Evolutionary conservation across 2,113 vertebrate genomes (phyloP).

Genomic region (Recurvirostra avosetta): DNA sequence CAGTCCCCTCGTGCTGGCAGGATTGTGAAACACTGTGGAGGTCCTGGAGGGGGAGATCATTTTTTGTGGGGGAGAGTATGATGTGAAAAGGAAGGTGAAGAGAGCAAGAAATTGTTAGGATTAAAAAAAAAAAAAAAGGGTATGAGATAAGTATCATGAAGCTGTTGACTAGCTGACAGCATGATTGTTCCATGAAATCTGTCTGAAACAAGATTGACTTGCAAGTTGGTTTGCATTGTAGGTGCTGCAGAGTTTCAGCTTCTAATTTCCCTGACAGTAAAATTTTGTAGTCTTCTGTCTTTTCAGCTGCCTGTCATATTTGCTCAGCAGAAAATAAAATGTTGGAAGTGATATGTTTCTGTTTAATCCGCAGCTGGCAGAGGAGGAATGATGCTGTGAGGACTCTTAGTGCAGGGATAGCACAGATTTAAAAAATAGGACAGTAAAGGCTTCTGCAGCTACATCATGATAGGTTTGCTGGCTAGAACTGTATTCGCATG

Average conservation of each 20-base stretch:
- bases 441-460: background rate
- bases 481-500: background rate
- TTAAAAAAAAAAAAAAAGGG: background rate
- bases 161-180: background rate
- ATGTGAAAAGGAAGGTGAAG: background rate
- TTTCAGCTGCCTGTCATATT: background rate
- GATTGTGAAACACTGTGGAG: accelerated
- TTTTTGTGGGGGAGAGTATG: accelerated
- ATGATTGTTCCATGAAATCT: background rate
- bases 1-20: background rate
- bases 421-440: background rate
- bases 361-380: background rate
- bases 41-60: background rate
- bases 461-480: background rate
- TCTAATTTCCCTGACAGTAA: background rate
- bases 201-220: background rate
- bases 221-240: background rate
- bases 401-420: background rate
- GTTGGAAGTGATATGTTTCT: background rate
- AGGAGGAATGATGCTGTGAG: background rate
- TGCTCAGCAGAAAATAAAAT: background rate
- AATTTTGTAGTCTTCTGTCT: background rate
- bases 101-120: background rate
- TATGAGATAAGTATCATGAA: background rate
- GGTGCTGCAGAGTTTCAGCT: background rate